Evolutionary conservation across 2,113 vertebrate genomes (phyloP), one percentile per base, ranked within the genome.

Genomic region (Bathybates hornii): DNA sequence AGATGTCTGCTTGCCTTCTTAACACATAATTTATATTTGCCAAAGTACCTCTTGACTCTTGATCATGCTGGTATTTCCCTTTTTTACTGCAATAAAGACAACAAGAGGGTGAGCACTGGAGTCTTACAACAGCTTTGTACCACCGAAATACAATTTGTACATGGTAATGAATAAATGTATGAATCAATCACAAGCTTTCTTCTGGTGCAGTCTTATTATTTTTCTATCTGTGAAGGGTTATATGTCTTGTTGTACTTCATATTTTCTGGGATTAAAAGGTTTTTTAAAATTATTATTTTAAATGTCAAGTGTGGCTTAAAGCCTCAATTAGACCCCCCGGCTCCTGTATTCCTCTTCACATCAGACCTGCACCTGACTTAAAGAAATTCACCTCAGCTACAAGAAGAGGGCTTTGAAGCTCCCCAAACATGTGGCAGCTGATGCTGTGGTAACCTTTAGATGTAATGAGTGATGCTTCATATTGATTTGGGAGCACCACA

Each of bases 101-200:
- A 94, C 92, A 90, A 82, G 83, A 92, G 92, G 92, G 91, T 89
- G 95, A 95, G 94, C 92, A 90, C 90, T 92, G 88, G 90, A 92
- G 95, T 95, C 94, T 95, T 94, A 94, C 87, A 93, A 95, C 94
- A 94, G 95, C 95, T 95, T 96, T 95, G 93, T 96, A 95, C 92
- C 95, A 95, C 94, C 94, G 76, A 92, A 93, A 93, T 90, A 93
- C 88, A 94, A 91, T 96, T 96, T 96, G 92, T 95, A 96, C 94
- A 95, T 95, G 93, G 93, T 86, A 52, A 92, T 93, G 85, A 96
- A 95, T 95, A 96, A 96, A 95, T 95, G 95, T 94, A 95, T 95
- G 89, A 95, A 93, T 94, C 90, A 92, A 86, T 90, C 89, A 80
- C 87, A 57, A 11, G 53, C 50, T 78, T 29, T 53, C 19, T 83